Evolutionary conservation across 2,797 vertebrate genomes (phyloP).

Genomic region (Lutra lutra): DNA sequence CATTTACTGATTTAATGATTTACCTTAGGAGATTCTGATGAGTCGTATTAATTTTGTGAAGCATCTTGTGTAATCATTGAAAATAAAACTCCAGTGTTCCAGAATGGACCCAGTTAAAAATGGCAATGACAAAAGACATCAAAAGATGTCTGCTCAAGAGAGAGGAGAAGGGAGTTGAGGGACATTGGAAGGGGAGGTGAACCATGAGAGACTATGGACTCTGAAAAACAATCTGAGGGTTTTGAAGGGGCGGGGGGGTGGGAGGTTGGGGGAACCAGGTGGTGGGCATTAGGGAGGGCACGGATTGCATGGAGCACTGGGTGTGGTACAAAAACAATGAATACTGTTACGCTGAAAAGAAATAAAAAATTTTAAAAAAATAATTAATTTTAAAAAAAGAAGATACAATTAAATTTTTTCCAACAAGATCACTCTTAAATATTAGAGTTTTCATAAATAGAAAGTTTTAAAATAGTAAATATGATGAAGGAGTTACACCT

Average conservation of each 20-base stretch:
- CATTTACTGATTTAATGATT: conserved; percentile 68
- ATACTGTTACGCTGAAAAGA: no score
- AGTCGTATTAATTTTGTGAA: conserved; percentile 64
- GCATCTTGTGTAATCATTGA: conserved; percentile 18
- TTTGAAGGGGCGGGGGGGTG: no score
- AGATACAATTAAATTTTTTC: conserved; percentile 38
- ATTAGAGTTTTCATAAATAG: conserved; percentile 20
- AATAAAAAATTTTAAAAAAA: no score
- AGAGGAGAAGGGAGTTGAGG: no score
- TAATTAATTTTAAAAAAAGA: no score
- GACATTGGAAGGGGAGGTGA: no score
- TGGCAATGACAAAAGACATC: conserved; percentile 58
- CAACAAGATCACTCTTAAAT: neutral
- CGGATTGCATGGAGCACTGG: no score
- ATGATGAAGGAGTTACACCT: neutral
- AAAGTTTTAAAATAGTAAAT: conserved; percentile 40
- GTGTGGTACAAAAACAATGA: no score
- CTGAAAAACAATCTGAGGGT: no score
- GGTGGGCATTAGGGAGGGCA: no score
- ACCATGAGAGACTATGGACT: no score
- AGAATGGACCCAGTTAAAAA: conserved; percentile 60
- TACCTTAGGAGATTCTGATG: conserved; percentile 70
- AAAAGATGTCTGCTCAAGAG: conserved; percentile 39
- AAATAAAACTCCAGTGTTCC: conserved; percentile 63
- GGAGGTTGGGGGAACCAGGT: no score